Conservation (phyloP, 2,113 vertebrate genomes). For the Xenopus laevis region DNA sequence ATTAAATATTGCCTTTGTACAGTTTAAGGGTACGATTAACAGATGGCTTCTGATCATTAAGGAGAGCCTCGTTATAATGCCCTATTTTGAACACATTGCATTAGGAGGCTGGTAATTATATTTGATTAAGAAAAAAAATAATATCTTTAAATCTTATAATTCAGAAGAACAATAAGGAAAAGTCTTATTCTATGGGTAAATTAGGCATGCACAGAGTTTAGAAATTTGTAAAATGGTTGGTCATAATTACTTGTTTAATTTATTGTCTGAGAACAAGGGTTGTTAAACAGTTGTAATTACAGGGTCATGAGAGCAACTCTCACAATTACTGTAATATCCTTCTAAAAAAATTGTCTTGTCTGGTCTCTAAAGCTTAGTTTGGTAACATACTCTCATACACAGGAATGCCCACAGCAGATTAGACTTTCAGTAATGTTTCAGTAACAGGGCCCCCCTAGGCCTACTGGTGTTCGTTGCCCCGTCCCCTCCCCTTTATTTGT, state of each 20-base stretch:
- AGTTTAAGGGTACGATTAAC: conserved; percentile 42
- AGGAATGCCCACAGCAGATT: conserved; percentile 12
- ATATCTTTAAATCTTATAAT: conserved; percentile 28
- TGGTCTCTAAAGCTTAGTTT: conserved; percentile 3
- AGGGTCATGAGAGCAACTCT: background rate
- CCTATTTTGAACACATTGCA: conserved; percentile 25
- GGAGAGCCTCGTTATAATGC: conserved; percentile 28
- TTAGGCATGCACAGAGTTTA: too few species aligned
- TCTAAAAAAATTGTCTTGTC: too few species aligned
- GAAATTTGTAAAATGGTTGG: conserved; percentile 1
- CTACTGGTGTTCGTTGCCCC: too few species aligned
- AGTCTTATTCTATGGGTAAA: conserved; percentile 4
- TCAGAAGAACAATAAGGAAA: conserved; percentile 14
- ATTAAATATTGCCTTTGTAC: conserved; percentile 45
- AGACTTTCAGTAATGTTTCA: background rate
- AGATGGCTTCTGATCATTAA: conserved; percentile 44
- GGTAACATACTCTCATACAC: conserved; percentile 13
- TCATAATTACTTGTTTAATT: conserved; percentile 13
- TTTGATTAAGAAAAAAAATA: conserved; percentile 33
- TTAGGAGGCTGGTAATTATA: conserved; percentile 36
- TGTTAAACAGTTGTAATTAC: conserved; percentile 21
- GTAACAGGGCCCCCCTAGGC: too few species aligned
- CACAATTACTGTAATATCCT: background rate
- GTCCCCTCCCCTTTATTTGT: too few species aligned
- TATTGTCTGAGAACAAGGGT: background rate